Base-by-base conservation (phyloP, 2,888 invertebrate species). In the Nomada ferruginata region DNA sequence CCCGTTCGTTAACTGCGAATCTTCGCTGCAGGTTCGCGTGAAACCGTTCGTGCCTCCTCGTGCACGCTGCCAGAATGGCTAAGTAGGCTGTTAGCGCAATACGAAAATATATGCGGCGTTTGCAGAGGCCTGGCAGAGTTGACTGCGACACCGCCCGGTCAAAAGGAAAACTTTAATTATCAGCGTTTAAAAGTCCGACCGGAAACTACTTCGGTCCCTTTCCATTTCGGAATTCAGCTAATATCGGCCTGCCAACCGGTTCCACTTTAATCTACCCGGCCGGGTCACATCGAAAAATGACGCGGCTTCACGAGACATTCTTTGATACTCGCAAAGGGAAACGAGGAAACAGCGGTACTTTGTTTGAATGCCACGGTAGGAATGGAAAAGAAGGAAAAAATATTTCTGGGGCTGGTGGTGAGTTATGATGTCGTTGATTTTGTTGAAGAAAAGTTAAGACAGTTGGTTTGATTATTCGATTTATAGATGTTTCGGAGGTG, bases 21-120 rank as follows among this genome's bases (percentile, higher is more conserved):
- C 83, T 82, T 85, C 63, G 61, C 26, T 74, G 55, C 78, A 64
- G 70, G 70, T 63, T 79, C 73, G 82, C 80, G 76, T 77, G 65
- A 83, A 80, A 73, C 69, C 73, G 50, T 71, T 60, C 65, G 57
- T 73, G 60, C n/a, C 64, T n/a, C 55, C 69, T 68, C 61, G 47
- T 63, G 73, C 44, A 87, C 86, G 86, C 87, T 83, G 74, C 64
- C 76, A 80, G 89, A 90, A 90, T 90, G 76, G 79, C 71, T 87
- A 88, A 90, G 82, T 79, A 89, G 88, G 57, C 84, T 78, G 83
- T 88, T 89, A 87, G 87, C 85, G 83, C 79, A 82, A 82, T 86
- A 82, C 82, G 83, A 75, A 83, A 75, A 80, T 83, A 71, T 76
- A 79, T 79, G 64, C 80, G 64, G 74, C 63, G 72, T 66, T 52